A percentile compares a stretch with the other conserved stretches of the same genome.
These are phyloP conservation scores for Pseudomyrmex sp. DNA, from an alignment of 1,140 invertebrate species.

Conservation along the genomic window DNA sequence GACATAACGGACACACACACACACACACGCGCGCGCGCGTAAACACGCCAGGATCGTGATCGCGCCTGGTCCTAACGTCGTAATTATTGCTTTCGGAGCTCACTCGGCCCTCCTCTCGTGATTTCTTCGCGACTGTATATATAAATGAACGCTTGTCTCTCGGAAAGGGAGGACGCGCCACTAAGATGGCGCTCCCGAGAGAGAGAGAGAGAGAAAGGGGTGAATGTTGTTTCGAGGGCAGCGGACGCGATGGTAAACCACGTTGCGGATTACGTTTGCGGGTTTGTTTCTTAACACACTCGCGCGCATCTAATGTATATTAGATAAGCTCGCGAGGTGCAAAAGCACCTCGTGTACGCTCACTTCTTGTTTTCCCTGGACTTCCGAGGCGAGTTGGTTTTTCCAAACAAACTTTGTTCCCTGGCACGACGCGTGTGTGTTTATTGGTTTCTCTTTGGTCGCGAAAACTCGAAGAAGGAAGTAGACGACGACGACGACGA, in stretches of 20 bases:
- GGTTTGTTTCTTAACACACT: too few species aligned
- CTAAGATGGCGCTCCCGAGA: not conserved
- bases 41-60: slow-evolving; percentile 55
- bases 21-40: not conserved
- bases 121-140: slow-evolving; percentile 12
- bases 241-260: too few species aligned
- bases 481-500: slow-evolving; percentile 17
- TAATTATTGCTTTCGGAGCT: slow-evolving; percentile 74
- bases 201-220: not conserved
- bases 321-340: not conserved
- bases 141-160: not conserved
- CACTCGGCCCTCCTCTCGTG: not conserved
- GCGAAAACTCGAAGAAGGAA: slow-evolving; percentile 47
- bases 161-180: not conserved
- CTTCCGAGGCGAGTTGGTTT: not conserved
- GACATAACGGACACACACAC: slow-evolving; percentile 72
- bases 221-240: too few species aligned
- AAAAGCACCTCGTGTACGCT: not conserved
- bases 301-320: not conserved
- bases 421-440: not conserved
- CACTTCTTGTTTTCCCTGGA: not conserved
- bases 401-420: slow-evolving; percentile 25
- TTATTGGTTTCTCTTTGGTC: not conserved
- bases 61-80: slow-evolving; percentile 67
- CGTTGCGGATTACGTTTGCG: too few species aligned